Base-by-base conservation (phyloP, 2,113 vertebrate species). In the Cyprinus carpio region DNA sequence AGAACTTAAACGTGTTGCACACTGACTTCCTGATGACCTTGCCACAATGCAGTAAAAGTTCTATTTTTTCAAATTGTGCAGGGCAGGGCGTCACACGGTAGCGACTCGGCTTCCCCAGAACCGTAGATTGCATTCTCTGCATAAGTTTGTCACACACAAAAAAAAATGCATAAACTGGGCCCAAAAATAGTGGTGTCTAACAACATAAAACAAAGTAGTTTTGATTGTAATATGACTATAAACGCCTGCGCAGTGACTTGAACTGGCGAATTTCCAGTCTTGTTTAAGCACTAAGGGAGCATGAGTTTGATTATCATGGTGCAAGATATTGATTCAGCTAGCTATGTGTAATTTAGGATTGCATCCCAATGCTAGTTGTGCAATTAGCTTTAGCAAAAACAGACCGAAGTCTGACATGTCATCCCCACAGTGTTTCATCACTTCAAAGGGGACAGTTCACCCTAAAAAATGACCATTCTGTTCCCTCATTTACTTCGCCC, bases 21-120 rank as follows among this genome's bases (percentile, higher is more conserved):
- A 13, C 51, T 16, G 23, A 40, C 71, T n/a, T 62, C 13, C 62
- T 77, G 72, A 82, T 86, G 79, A 29, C 43, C 82, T 86, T 2
- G 82, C 56, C 83, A 76, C 79, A n/a, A 86, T 69, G 60, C 67
- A 65, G 40, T 25, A 84, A 29, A 9, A n/a, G n/a, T n/a, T 18
- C 20, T 43, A n/a, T 49, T 62, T n/a, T 64, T 34, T 34, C 18
- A 34, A 8, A 9, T 10, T 3, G 65, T 34, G 29, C 65, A 69
- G 8, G 65, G 3, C 65, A 18, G 0, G 31, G 31, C n/a, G 49
- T 76, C 16, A 54, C 20, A n/a, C 27, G 13, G 51, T 78, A 15
- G 11, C 6, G 20, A 15, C 20, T 37, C 31, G n/a, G 54, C 29
- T 78, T 58, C 18, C 18, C 11, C 75, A 51, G 13, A 76, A 76